Base-by-base conservation (phyloP, 2,113 vertebrate genomes). In the Xyrauchen texanus region DNA sequence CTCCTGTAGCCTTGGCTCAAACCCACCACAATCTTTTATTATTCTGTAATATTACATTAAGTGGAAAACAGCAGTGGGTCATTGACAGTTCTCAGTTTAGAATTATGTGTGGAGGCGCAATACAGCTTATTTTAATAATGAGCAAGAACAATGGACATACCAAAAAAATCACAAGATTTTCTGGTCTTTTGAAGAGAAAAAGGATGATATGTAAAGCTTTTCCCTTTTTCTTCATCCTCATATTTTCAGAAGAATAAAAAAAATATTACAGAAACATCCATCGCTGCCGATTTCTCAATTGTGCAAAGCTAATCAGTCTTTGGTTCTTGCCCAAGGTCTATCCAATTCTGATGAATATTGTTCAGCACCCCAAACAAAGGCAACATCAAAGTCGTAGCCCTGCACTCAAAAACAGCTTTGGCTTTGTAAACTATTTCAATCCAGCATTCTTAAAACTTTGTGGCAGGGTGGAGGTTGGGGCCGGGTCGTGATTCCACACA, bases 51-150 rank as follows among this genome's bases (percentile, higher is more conserved):
- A 89, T 89, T 82, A 88, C 70, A 88, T 90, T 89, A 88, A 87
- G 83, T 81, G 82, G 72, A 87, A 84, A 89, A 89, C 83, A 87
- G 81, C 86, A 75, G 84, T 60, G 81, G 85, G 89, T 90, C 88
- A 85, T 91, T 85, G 80, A 51, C 82, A 68, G 91, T 93, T 92
- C 90, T 91, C 90, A 91, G 91, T 92, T 84, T 87, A 85, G 81
- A 87, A 76, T 78, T 83, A 86, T 86, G 87, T 88, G 69, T 80
- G 75, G 81, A 86, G 87, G 83, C 89, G 84, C 71, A 90, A 92
- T 84, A 87, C 72, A 85, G 84, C 86, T 90, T 85, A 91, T 88
- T 89, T 88, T 86, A 88, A 85, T 91, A 90, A 91, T 91, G 89
- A 92, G 88, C 72, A 58, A 63, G 83, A 87, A 83, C 85, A 85